These are phyloP conservation scores for Hephaestus fuliginosus DNA, from an alignment of 2,797 vertebrate species.

Conservation along the genomic window DNA sequence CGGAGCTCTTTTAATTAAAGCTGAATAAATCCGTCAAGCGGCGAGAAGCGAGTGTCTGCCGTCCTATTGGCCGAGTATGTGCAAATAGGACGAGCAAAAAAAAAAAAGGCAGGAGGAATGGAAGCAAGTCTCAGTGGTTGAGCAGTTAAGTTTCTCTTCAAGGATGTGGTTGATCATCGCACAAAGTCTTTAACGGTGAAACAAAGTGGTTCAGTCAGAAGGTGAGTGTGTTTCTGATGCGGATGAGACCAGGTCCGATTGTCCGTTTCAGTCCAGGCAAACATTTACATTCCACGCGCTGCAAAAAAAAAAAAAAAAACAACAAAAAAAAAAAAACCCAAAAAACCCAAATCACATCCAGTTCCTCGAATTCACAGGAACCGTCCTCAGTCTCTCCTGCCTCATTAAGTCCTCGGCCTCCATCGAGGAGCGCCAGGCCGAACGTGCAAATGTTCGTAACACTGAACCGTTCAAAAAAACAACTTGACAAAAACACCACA, in stretches of 20 bases:
- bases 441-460: conserved; percentile 74
- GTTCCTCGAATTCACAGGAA: conserved; percentile 48
- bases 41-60: conserved; percentile 14
- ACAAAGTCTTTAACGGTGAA: conserved; percentile 14
- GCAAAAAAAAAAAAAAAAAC: conserved; percentile 13
- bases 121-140: conserved; percentile 60
- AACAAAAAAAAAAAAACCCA: too few species aligned
- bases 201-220: conserved; percentile 66
- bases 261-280: conserved; percentile 55
- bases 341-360: conserved; percentile 29
- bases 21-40: conserved; percentile 10
- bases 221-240: conserved; percentile 20
- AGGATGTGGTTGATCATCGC: conserved; percentile 31
- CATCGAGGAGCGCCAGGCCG: conserved; percentile 42
- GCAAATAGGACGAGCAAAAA: conserved; percentile 4
- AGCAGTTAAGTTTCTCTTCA: conserved; percentile 32
- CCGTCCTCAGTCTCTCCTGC: conserved; percentile 34
- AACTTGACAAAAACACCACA: conserved; percentile 61
- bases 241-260: conserved; percentile 48
- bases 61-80: conserved; percentile 11
- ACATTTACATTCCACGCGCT: conserved; percentile 67
- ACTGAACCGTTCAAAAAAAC: conserved; percentile 55
- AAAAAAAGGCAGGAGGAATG: conserved; percentile 42
- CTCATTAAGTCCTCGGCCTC: conserved; percentile 15
- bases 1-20: conserved; percentile 44